Conservation (phyloP, 2,797 vertebrate genomes). For the Corythornis leucogaster region DNA sequence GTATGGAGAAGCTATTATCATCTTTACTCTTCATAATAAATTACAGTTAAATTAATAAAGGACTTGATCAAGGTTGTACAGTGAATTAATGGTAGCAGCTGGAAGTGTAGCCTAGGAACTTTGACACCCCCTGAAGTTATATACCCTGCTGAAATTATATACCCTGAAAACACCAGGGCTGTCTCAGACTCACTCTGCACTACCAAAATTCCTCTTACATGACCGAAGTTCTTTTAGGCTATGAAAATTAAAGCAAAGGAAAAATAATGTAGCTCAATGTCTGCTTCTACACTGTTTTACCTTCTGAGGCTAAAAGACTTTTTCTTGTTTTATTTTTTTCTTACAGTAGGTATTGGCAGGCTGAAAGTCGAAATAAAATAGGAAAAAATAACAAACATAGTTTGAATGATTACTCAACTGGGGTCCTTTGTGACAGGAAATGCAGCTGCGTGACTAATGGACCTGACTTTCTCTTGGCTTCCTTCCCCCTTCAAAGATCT, state of each 20-base stretch:
- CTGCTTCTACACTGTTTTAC: constrained; percentile 55
- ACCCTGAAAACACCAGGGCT: background rate
- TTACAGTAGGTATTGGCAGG: constrained; percentile 77
- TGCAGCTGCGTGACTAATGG: constrained; percentile 82
- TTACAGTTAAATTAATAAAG: background rate
- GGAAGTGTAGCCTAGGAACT: background rate
- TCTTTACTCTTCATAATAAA: background rate
- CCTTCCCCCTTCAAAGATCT: constrained; percentile 80
- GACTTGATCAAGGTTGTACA: background rate
- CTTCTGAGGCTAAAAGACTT: constrained; percentile 15
- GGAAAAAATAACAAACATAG: constrained; percentile 81
- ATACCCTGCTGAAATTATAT: background rate
- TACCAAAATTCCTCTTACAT: background rate
- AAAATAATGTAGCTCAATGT: constrained; percentile 31
- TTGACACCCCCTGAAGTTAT: background rate
- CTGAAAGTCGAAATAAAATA: constrained; percentile 70
- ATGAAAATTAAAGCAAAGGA: constrained; percentile 29
- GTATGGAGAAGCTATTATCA: constrained; percentile 15
- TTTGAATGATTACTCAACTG: constrained; percentile 82
- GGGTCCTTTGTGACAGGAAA: constrained; percentile 82
- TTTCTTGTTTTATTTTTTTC: constrained; percentile 26
- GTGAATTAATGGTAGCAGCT: background rate
- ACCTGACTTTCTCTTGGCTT: constrained; percentile 82
- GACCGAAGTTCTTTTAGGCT: constrained; percentile 25
- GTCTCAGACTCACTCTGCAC: background rate